These are phyloP conservation scores for Protonibea diacanthus DNA, from an alignment of 2,797 vertebrate genomes.

Conservation along the genomic window DNA sequence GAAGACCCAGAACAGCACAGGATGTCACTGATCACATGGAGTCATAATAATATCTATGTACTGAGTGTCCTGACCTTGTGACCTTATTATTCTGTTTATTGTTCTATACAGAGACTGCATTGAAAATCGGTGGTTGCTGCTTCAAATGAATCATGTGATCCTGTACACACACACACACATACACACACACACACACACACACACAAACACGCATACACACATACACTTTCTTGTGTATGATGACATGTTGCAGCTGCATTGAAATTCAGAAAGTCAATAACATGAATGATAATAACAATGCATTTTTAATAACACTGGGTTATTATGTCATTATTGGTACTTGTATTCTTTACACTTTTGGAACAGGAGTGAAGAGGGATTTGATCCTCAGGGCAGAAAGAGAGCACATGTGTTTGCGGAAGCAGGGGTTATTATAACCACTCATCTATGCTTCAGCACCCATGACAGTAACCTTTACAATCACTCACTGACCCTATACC, in stretches of 20 bases:
- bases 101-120: background rate
- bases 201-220: background rate
- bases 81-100: background rate
- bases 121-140: background rate
- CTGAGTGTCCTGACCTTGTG: background rate
- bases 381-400: conserved; percentile 60
- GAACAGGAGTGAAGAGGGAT: conserved; percentile 42
- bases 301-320: background rate
- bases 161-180: background rate
- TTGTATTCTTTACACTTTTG: conserved; percentile 31
- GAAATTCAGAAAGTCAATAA: conserved; percentile 17
- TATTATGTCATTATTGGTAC: conserved; percentile 14
- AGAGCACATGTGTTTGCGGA: conserved; percentile 67
- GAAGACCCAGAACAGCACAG: background rate
- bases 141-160: background rate
- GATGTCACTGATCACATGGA: background rate
- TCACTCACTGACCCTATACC: conserved; percentile 60
- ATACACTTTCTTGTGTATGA: background rate
- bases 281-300: conserved; percentile 9
- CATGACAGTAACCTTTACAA: conserved; percentile 70
- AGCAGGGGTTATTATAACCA: conserved; percentile 61
- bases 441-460: conserved; percentile 57
- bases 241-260: conserved; percentile 2
- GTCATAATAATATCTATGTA: background rate
- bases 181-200: background rate